phyloP scores from a whole-genome alignment of 2,113 vertebrate species.

The Cervus canadensis region DNA sequence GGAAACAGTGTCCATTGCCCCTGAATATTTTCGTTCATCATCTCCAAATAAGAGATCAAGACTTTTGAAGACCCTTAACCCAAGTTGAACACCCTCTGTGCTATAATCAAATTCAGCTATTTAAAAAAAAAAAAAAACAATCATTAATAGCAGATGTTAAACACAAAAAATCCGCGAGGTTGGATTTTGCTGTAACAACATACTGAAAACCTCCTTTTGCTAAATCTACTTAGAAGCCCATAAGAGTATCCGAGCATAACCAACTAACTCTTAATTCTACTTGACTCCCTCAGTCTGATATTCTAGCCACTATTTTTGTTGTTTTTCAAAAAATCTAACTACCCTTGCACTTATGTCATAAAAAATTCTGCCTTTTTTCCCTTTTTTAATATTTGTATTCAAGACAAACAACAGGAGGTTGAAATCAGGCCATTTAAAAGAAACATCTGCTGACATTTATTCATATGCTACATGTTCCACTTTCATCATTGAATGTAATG shows the following conservation, averaged over 20 bases:
- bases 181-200: slow-evolving; percentile 53
- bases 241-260: slow-evolving; percentile 53
- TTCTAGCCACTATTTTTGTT: slow-evolving; percentile 83
- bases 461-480: slow-evolving; percentile 89
- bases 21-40: background rate
- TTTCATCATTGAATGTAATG: slow-evolving; percentile 89
- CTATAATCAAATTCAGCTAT: slow-evolving; percentile 22
- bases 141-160: slow-evolving; percentile 45
- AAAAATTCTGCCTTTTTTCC: slow-evolving; percentile 84
- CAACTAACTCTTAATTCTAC: slow-evolving; percentile 81
- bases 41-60: background rate
- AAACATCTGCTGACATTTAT: slow-evolving; percentile 91
- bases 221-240: slow-evolving; percentile 73
- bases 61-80: slow-evolving; percentile 8
- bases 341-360: slow-evolving; percentile 88
- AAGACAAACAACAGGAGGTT: slow-evolving; percentile 91
- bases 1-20: background rate
- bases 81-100: background rate
- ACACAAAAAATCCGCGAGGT: slow-evolving; percentile 25
- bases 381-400: slow-evolving; percentile 90
- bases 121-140: background rate
- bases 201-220: slow-evolving; percentile 59
- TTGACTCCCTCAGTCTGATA: slow-evolving; percentile 78
- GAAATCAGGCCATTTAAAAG: slow-evolving; percentile 90
- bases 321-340: slow-evolving; percentile 82